Base-by-base conservation (phyloP, 2,888 invertebrate species). In the Limnephilus rhombicus region DNA sequence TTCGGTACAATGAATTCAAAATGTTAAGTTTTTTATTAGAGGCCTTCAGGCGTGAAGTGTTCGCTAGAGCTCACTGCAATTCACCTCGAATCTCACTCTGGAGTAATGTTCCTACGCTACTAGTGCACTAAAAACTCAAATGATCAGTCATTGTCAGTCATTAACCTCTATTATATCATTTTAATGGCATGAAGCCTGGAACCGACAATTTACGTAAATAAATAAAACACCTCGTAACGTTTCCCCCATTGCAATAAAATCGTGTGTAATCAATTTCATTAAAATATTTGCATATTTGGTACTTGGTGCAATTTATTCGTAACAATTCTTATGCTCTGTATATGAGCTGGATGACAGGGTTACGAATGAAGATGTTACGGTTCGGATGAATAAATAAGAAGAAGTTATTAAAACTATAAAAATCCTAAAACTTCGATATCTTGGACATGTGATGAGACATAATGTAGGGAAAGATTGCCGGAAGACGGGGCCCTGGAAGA, bases 1-100 rank as follows among this genome's bases (percentile, higher is more conserved):
- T 83, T 83, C 83, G 83, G 37, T 83, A 88, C 37, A 68, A 88
- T 68, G 41, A 29, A 68, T 80, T 89, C 80, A 89, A 89, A 68
- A 34, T 53, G 12, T 18, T 53, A n/a, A 68, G 3, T 83, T 83
- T 83, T 83, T 83, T 83, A 34, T 34, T 83, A 34, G 37, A 34
- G 83, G 37, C 83, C 34, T 83, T 18, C 34, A 34, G 37, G 83
- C 83, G 83, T 37, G 83, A 83, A 83, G 37, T 34, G 37, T 34
- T 83, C 83, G 24, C 24, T 37, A 34, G 83, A 83, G 18, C 37
- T 31, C 37, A 34, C 15, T 83, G 83, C 83, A 83, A 18, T 24
- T 83, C 37, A 37, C 24, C 24, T 83, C 34, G 24, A 37, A 83
- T 5, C 24, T 68, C 9, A 68, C 9, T 68, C 68, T 68, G 24